A percentile compares a stretch with the other conserved stretches of the same genome.
Evolutionary conservation across 1,140 invertebrate species (phyloP).

Genomic region (Homarus americanus): DNA sequence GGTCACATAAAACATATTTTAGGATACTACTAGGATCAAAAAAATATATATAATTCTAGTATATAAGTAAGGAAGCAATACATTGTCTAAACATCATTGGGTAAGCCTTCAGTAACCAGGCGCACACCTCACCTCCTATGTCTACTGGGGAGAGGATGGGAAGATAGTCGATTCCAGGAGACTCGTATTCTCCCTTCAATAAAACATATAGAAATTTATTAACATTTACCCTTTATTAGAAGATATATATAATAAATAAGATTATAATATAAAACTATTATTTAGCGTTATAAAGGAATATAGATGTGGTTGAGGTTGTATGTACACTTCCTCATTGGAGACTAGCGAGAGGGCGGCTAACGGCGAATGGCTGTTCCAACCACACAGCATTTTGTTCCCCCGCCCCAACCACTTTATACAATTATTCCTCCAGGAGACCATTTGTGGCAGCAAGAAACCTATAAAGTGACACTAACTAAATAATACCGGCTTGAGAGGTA

Average conservation of each 20-base stretch:
- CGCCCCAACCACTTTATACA: constrained; percentile 33
- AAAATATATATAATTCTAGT: no score
- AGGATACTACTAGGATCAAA: no score
- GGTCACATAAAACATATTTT: no score
- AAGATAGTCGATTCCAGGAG: constrained; percentile 67
- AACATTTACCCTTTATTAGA: background rate
- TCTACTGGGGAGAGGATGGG: no score
- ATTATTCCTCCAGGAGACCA: constrained; percentile 52
- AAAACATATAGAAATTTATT: constrained; percentile 16
- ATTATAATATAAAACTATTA: background rate
- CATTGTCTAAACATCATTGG: no score
- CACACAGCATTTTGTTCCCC: constrained; percentile 16
- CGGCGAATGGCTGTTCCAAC: no score
- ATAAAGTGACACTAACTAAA: constrained; percentile 51
- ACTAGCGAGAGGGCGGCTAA: background rate
- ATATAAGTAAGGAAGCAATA: no score
- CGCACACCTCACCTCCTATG: no score
- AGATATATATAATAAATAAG: background rate
- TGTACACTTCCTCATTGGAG: constrained; percentile 60
- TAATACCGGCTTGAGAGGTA: constrained; percentile 15
- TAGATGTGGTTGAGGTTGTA: background rate
- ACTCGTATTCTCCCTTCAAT: constrained; percentile 66
- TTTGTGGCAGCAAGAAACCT: constrained; percentile 55
- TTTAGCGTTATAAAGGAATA: background rate
- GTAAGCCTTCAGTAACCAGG: no score